phyloP scores from a whole-genome alignment of 2,888 invertebrate genomes.

The Meiosimyza decipiens region DNA sequence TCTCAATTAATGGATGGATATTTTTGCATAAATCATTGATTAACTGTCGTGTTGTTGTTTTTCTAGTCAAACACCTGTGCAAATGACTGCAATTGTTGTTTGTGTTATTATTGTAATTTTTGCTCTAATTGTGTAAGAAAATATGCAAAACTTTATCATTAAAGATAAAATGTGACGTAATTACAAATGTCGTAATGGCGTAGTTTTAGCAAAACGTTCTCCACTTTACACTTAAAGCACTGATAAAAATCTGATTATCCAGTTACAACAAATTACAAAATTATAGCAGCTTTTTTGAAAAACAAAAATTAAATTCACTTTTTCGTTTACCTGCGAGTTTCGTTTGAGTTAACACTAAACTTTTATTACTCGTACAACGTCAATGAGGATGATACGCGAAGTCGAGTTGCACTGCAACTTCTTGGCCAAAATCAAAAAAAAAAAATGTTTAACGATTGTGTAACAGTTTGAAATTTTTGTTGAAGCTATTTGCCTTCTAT shows the following conservation, averaged over 20 bases:
- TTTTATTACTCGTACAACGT: too few species aligned
- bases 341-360: too few species aligned
- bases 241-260: too few species aligned
- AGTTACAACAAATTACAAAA: too few species aligned
- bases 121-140: background rate
- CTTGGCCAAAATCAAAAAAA: background rate
- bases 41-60: too few species aligned
- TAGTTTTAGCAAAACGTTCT: too few species aligned
- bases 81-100: constrained; percentile 1
- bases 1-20: too few species aligned
- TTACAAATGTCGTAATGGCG: background rate
- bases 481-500: background rate
- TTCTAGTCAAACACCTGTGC: constrained; percentile 8
- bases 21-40: too few species aligned
- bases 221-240: too few species aligned
- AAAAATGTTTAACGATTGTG: constrained; percentile 1
- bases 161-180: constrained; percentile 4
- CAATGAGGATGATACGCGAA: background rate
- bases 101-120: constrained; percentile 1
- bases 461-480: background rate
- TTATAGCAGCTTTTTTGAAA: too few species aligned
- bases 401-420: constrained; percentile 1
- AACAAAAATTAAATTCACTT: too few species aligned
- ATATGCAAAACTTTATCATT: constrained; percentile 11
- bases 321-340: too few species aligned